Evolutionary conservation across 1,140 invertebrate genomes (phyloP).

Genomic region (Metaphire vulgaris): DNA sequence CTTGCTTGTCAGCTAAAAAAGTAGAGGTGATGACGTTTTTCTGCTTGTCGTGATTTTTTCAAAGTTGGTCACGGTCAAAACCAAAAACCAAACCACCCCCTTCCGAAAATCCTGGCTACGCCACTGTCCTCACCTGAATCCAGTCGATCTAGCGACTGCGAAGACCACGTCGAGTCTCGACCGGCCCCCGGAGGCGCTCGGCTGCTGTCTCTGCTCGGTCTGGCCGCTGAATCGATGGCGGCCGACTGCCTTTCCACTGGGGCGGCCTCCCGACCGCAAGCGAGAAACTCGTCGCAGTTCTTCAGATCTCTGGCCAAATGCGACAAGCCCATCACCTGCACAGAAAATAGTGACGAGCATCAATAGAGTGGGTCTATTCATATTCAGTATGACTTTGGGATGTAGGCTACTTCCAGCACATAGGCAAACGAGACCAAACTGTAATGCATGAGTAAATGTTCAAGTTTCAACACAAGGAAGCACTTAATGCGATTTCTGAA

Average conservation of each 20-base stretch:
- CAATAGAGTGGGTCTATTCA: not conserved
- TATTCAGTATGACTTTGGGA: not conserved
- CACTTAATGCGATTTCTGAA: not conserved
- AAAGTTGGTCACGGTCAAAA: no score
- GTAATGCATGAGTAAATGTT: not conserved
- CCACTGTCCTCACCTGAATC: not conserved
- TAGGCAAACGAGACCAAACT: no score
- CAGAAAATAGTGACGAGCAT: not conserved
- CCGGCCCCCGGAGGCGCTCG: no score
- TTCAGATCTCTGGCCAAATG: conserved; percentile 9
- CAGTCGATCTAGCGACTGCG: not conserved
- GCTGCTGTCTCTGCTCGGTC: no score
- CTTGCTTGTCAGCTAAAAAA: no score
- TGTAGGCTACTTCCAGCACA: not conserved
- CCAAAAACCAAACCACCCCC: no score
- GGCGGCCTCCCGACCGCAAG: conserved; percentile 1
- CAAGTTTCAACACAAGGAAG: not conserved
- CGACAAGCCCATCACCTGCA: conserved; percentile 15
- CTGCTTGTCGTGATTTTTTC: no score
- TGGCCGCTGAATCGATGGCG: no score
- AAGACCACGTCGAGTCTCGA: not conserved
- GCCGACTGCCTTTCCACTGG: conserved; percentile 6
- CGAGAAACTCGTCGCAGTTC: conserved; percentile 15
- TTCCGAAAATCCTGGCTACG: no score
- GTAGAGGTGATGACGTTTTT: no score